Conservation (phyloP, 2,113 vertebrate genomes). For the Tetrao urogallus region DNA sequence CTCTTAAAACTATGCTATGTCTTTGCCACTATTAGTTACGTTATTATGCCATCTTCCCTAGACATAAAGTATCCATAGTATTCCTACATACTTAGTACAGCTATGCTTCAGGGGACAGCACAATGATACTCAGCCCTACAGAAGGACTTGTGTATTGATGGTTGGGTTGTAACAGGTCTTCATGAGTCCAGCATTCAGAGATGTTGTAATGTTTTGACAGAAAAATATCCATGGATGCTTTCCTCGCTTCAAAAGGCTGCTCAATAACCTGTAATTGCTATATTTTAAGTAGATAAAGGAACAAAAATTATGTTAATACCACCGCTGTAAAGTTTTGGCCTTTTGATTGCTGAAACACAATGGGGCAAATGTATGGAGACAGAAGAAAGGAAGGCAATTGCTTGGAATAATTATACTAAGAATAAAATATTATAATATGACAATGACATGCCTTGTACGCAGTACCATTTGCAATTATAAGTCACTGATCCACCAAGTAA, state of each 20-base stretch:
- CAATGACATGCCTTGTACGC: not conserved
- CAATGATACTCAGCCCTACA: not conserved
- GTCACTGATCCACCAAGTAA: not conserved
- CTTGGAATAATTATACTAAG: not conserved
- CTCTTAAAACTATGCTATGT: rapidly evolving
- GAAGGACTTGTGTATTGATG: not conserved
- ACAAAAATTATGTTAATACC: not conserved
- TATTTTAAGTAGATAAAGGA: not conserved
- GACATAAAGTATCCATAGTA: not conserved
- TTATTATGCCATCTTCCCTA: not conserved
- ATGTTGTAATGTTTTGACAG: not conserved
- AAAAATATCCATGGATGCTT: not conserved
- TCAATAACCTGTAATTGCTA: not conserved
- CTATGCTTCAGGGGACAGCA: not conserved
- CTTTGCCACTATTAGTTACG: not conserved
- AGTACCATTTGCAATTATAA: not conserved
- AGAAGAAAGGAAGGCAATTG: not conserved
- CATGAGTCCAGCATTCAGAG: not conserved
- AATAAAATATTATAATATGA: not conserved
- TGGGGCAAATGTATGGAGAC: not conserved
- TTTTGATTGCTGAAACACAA: not conserved
- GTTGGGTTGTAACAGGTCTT: not conserved
- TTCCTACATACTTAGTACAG: not conserved
- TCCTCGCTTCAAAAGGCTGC: not conserved
- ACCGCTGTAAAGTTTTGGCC: not conserved